These are phyloP conservation scores for Python bivittatus DNA, from an alignment of 2,113 vertebrate species.

Conservation along the genomic window DNA sequence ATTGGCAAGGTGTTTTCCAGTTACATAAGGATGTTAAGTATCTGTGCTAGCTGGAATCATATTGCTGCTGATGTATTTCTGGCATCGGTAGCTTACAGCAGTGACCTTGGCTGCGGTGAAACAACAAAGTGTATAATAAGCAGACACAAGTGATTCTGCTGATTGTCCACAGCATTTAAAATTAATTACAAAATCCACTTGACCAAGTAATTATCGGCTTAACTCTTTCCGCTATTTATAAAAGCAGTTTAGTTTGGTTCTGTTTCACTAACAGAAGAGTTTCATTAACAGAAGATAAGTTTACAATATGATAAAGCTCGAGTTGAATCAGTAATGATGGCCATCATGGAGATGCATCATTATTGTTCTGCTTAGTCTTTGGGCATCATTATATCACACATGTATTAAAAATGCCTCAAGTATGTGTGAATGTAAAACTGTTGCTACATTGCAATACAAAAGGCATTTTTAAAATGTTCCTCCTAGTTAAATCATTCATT, in stretches of 20 bases:
- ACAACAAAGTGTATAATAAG: background rate
- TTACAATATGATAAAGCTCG: background rate
- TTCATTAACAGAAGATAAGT: slow-evolving; percentile 2
- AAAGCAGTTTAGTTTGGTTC: background rate
- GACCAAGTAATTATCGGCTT: slow-evolving; percentile 6
- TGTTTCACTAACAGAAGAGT: background rate
- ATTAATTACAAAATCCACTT: slow-evolving; percentile 21
- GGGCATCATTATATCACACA: no score
- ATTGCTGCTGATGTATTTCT: background rate
- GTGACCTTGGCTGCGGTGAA: slow-evolving; percentile 11
- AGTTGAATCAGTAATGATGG: background rate
- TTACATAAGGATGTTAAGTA: slow-evolving; percentile 5
- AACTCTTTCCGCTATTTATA: background rate
- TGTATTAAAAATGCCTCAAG: background rate
- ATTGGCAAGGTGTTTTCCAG: background rate
- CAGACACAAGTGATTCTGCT: background rate
- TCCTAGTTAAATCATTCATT: no score
- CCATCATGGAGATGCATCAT: background rate
- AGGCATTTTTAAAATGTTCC: background rate
- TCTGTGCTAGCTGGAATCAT: background rate
- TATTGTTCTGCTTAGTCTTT: background rate
- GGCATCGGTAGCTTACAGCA: background rate
- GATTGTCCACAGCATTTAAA: background rate
- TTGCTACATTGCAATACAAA: background rate
- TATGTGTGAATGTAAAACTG: background rate